Percentiles rank a stretch among this genome's conserved stretches.
Evolutionary conservation across 2,113 vertebrate species (phyloP).

Genomic region (Girardinichthys multiradiatus): DNA sequence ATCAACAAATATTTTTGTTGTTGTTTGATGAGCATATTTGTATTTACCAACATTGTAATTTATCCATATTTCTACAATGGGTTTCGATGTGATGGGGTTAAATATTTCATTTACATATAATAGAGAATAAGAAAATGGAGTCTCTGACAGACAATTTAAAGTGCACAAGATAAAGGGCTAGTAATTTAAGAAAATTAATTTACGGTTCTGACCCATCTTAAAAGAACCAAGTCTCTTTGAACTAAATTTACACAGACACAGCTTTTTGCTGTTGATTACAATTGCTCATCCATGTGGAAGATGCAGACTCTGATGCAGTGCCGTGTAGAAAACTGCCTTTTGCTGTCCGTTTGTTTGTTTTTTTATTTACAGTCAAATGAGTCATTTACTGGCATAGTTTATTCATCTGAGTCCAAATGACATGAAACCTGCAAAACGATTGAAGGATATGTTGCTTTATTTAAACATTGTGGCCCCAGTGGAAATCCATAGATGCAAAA

Average conservation of each 20-base stretch:
- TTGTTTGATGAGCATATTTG: no score
- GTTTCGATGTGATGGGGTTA: no score
- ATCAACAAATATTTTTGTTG: no score
- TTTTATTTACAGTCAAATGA: constrained; percentile 54
- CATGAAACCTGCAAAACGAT: constrained; percentile 32
- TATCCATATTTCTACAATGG: no score
- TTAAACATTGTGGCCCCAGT: constrained; percentile 27
- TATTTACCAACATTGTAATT: no score
- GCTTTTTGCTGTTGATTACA: constrained; percentile 50
- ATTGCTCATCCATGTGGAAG: constrained; percentile 66
- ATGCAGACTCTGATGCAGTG: constrained; percentile 46
- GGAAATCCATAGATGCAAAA: constrained; percentile 7
- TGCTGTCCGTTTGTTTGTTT: constrained; percentile 45
- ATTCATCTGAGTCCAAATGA: constrained; percentile 58
- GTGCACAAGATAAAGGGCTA: background rate
- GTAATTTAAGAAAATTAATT: background rate
- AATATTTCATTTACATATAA: background rate
- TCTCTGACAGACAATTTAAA: background rate
- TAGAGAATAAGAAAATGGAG: constrained; percentile 1
- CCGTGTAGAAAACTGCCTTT: constrained; percentile 43
- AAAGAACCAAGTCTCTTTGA: constrained; percentile 13
- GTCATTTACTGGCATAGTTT: constrained; percentile 49
- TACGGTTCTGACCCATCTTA: constrained; percentile 1
- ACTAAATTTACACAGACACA: constrained; percentile 42
- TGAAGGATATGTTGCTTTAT: constrained; percentile 18